Percentiles rank a stretch among this genome's conserved stretches.
These are phyloP conservation scores for Notamacropus eugenii DNA, from an alignment of 2,797 vertebrate species.

Conservation along the genomic window DNA sequence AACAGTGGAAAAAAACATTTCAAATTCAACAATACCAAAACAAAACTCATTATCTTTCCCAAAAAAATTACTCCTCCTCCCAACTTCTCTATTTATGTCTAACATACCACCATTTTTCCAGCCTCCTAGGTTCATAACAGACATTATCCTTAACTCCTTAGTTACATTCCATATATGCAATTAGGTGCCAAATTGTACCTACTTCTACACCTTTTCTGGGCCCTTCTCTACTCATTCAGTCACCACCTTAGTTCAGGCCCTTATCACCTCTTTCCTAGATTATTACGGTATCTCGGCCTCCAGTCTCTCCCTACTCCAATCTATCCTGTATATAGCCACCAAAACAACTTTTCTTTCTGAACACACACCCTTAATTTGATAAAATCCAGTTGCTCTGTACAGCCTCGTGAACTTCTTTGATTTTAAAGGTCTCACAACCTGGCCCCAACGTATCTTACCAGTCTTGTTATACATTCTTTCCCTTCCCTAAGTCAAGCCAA, in stretches of 20 bases:
- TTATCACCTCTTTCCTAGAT: neutral
- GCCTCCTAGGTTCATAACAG: neutral
- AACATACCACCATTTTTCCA: neutral
- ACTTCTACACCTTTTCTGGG: neutral
- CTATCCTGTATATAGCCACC: neutral
- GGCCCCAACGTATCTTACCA: neutral
- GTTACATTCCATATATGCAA: neutral
- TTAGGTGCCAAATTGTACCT: neutral
- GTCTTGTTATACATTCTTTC: neutral
- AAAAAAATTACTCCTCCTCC: neutral
- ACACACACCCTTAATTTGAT: neutral
- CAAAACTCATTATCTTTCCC: neutral
- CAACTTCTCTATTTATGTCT: neutral
- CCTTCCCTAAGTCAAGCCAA: neutral
- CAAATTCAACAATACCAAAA: neutral
- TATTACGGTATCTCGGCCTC: neutral
- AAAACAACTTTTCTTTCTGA: neutral
- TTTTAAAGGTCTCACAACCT: neutral
- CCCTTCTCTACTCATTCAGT: neutral
- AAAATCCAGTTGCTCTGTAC: neutral
- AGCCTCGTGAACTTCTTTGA: neutral
- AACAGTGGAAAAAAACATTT: neutral
- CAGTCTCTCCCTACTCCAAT: neutral
- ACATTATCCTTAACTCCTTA: neutral
- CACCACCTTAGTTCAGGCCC: neutral